Conservation (phyloP, 2,797 vertebrate genomes). For the Acanthurus leucopareius region DNA sequence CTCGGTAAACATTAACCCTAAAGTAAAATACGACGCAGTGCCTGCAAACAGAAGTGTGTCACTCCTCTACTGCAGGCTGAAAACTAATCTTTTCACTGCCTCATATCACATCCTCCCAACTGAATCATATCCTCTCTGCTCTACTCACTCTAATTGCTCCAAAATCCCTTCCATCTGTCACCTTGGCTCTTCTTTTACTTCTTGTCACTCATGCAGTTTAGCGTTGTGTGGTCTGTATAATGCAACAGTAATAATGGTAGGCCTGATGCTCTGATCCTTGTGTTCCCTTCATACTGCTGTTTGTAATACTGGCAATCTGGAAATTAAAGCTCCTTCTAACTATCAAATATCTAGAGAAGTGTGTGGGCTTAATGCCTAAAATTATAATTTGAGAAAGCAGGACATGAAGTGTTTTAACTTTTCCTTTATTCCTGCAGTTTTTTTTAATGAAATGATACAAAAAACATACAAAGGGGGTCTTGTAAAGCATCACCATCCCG, state of each 20-base stretch:
- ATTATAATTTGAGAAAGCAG: not conserved
- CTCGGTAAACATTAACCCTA: slow-evolving; percentile 74
- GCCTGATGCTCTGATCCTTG: slow-evolving; percentile 5
- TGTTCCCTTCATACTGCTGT: not conserved
- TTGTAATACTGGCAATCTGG: not conserved
- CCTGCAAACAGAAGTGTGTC: slow-evolving; percentile 30
- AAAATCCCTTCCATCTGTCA: slow-evolving; percentile 62
- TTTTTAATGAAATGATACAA: not conserved
- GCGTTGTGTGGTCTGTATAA: slow-evolving; percentile 21
- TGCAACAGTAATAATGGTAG: slow-evolving; percentile 13
- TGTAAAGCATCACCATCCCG: not conserved
- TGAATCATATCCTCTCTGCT: slow-evolving; percentile 59
- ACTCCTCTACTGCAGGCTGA: slow-evolving; percentile 27
- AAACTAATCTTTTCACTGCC: slow-evolving; percentile 46
- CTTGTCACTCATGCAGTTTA: slow-evolving; percentile 37
- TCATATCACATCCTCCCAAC: slow-evolving; percentile 40
- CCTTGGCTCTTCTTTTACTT: slow-evolving; percentile 42
- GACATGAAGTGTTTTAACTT: not conserved
- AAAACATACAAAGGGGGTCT: not conserved
- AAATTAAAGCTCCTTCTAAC: not conserved
- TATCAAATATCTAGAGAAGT: not conserved
- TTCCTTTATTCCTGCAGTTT: too few species aligned
- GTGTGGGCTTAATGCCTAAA: slow-evolving; percentile 1
- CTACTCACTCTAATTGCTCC: slow-evolving; percentile 44
- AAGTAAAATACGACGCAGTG: slow-evolving; percentile 47